Evolutionary conservation across 2,113 vertebrate genomes (phyloP), one percentile per base, ranked within the genome.

Genomic region (Lophura nycthemera): DNA sequence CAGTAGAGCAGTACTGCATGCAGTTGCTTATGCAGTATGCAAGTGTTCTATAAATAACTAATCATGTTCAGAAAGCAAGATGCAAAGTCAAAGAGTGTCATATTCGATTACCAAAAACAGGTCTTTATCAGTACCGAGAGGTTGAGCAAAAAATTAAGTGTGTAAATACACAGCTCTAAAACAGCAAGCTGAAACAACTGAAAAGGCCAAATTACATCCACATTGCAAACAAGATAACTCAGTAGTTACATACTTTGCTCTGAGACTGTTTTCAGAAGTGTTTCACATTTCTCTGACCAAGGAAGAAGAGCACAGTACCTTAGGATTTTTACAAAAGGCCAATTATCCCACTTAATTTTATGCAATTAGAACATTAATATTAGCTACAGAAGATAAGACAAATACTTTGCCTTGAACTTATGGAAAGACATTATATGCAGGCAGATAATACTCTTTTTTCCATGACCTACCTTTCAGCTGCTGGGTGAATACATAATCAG

Each of bases 11-110:
- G 84, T 90, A 89, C 95, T 91, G 89, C 93, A 96, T 93, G 85
- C 97, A 91, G 87, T 84, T 94, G 83, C 90, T 96, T 97, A 85
- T 97, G 94, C 95, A 94, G 69, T 94, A 90, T 93, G 88, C 69
- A 40, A 97, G 81, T 87, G 86, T 93, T 97, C 96, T 77, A 95
- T 94, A 97, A 97, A 93, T 85, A 97, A 83, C 47, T 92, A 80
- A 76, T 88, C 71, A 91, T 2, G 14, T 88, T 88, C 79, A 96
- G 83, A 94, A 63, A 96, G 87, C 69, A 81, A 92, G 78, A 90
- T 75, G 72, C 86, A 47, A 59, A 83, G 56, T 94, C 92, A 91
- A 92, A 74, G 81, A 90, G 40, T 88, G 95, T 91, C 64, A 93
- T 90, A 79, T 75, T 92, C 63, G 92, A 54, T 82, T 86, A 91